A percentile compares a stretch with the other conserved stretches of the same genome.
Evolutionary conservation across 1,140 invertebrate genomes (phyloP).

Genomic region (Drosophila ercepeae): DNA sequence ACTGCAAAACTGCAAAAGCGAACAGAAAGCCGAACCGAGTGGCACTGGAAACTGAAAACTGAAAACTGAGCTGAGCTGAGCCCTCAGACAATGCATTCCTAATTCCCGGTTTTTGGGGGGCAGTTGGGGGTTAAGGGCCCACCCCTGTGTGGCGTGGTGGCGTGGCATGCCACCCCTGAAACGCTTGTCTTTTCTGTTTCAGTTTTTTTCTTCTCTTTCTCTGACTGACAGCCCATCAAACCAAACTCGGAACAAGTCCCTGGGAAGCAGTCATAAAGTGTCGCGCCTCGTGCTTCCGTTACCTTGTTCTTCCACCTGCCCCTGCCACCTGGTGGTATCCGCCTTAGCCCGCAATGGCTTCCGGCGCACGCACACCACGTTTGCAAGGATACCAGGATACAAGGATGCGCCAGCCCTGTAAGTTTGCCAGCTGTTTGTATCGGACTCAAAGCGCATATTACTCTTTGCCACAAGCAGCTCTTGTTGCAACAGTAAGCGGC

Average conservation of each 20-base stretch:
- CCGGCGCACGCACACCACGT: constrained; percentile 57
- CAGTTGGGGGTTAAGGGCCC: not conserved
- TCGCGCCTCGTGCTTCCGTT: constrained; percentile 60
- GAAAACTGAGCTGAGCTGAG: constrained; percentile 27
- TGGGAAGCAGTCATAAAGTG: constrained; percentile 66
- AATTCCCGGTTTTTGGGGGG: constrained; percentile 52
- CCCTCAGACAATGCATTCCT: constrained; percentile 71
- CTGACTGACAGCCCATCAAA: constrained; percentile 29
- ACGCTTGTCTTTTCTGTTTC: not conserved
- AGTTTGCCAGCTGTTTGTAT: constrained; percentile 50
- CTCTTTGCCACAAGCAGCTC: constrained; percentile 57
- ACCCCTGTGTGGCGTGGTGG: not conserved
- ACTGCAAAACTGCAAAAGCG: constrained; percentile 17
- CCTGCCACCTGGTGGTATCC: constrained; percentile 29
- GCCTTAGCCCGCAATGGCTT: constrained; percentile 69
- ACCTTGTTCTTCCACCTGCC: constrained; percentile 14
- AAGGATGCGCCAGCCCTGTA: not conserved
- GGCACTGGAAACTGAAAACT: constrained; percentile 10
- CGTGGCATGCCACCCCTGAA: not conserved
- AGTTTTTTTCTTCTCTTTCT: constrained; percentile 26
- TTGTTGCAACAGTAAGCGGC: constrained; percentile 53
- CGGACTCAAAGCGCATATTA: constrained; percentile 58
- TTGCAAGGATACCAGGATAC: not conserved
- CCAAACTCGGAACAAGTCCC: constrained; percentile 24
- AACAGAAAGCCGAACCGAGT: constrained; percentile 25